phyloP scores from a whole-genome alignment of 2,888 invertebrate genomes.

The Geophilus truncorum region DNA sequence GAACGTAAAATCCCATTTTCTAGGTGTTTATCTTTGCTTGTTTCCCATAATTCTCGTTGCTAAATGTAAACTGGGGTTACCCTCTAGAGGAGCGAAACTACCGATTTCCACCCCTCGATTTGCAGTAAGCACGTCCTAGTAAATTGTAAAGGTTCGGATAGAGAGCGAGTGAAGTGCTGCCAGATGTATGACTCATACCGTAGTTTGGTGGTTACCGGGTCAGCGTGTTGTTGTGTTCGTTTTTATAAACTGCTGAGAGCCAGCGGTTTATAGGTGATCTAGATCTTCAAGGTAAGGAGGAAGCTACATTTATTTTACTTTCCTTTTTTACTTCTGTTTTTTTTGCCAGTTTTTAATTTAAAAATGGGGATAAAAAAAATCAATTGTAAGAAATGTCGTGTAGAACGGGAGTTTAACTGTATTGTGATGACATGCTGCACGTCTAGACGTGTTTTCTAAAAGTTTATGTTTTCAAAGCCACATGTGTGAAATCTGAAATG shows the following conservation, averaged over 20 bases:
- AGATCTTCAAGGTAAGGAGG: not conserved
- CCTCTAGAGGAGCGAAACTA: not conserved
- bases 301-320: not conserved
- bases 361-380: too few relatives aligned
- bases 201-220: conserved; percentile 12
- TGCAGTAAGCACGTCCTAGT: not conserved
- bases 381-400: too few relatives aligned
- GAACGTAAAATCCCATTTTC: not conserved
- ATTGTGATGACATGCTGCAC: too few relatives aligned
- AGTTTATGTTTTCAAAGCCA: too few relatives aligned
- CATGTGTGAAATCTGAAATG: too few relatives aligned
- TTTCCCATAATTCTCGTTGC: not conserved
- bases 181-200: conserved; percentile 16
- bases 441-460: too few relatives aligned
- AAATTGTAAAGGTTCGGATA: conserved; percentile 9
- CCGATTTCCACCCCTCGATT: not conserved
- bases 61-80: not conserved
- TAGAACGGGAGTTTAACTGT: too few relatives aligned
- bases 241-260: not conserved
- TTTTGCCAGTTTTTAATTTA: too few relatives aligned
- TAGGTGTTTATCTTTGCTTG: not conserved
- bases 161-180: conserved; percentile 11
- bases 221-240: not conserved
- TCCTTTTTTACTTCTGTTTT: not conserved
- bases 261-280: not conserved